Conservation (phyloP, 1,140 invertebrate genomes). For the Zaprionus capensis region DNA sequence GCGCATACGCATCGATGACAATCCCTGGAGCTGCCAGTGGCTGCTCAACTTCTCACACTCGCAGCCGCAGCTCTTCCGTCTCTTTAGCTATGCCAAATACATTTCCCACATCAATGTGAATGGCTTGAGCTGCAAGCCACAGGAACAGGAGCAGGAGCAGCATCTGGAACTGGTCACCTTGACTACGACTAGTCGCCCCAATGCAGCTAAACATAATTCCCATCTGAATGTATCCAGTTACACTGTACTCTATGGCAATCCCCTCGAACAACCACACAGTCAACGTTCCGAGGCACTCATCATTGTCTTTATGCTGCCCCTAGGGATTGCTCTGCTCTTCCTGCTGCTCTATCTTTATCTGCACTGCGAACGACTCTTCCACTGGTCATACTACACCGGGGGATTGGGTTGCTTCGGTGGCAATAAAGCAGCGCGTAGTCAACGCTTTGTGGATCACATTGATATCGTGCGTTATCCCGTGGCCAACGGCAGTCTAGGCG, state of each 20-base stretch:
- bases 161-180: conserved; percentile 12
- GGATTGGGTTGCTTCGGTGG: conserved; percentile 59
- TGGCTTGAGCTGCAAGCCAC: conserved; percentile 64
- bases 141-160: conserved; percentile 10
- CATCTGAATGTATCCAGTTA: conserved; percentile 67
- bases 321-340: conserved; percentile 75
- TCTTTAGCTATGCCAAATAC: conserved; percentile 76
- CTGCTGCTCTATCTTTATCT: conserved; percentile 75
- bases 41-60: conserved; percentile 68
- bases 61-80: conserved; percentile 68
- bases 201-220: neutral
- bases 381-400: conserved; percentile 69
- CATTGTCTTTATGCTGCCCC: conserved; percentile 77
- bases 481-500: conserved; percentile 47
- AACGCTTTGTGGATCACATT: conserved; percentile 71
- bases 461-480: conserved; percentile 75
- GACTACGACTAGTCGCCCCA: neutral
- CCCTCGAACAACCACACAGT: conserved; percentile 64
- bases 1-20: conserved; percentile 63
- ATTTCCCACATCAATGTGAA: conserved; percentile 82
- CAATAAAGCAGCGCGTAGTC: conserved; percentile 32
- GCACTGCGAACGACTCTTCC: conserved; percentile 78
- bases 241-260: conserved; percentile 71
- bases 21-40: conserved; percentile 82
- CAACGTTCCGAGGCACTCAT: conserved; percentile 70